phyloP scores from a whole-genome alignment of 2,888 invertebrate genomes.

The Phymatocera aterrima region DNA sequence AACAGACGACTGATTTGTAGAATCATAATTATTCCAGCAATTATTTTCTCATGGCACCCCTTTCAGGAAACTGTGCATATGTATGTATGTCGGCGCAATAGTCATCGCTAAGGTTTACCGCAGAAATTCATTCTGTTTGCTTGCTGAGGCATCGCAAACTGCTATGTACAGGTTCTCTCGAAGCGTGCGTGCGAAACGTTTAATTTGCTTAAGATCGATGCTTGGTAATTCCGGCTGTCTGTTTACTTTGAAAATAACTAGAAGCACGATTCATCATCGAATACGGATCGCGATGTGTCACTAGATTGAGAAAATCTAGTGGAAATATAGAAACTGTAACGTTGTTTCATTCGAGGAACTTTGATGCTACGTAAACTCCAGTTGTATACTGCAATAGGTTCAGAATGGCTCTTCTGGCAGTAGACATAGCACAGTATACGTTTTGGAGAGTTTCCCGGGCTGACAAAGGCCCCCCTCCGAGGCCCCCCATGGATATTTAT shows the following conservation, averaged over 20 bases:
- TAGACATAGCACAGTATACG: conserved; percentile 3
- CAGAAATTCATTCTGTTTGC: conserved; percentile 27
- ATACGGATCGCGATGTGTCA: conserved; percentile 34
- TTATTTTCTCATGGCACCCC: not conserved
- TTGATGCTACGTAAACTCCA: conserved; percentile 21
- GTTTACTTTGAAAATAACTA: conserved; percentile 33
- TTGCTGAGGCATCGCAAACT: conserved; percentile 34
- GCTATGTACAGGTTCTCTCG: conserved; percentile 9
- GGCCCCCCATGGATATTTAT: conserved; percentile 37
- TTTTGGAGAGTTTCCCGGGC: conserved; percentile 15
- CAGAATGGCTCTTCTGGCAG: not conserved
- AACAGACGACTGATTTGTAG: not conserved
- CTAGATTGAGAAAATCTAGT: not conserved
- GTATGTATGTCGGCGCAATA: conserved; percentile 1
- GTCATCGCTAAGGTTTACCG: conserved; percentile 32
- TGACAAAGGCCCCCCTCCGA: conserved; percentile 29
- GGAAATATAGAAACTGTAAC: not conserved
- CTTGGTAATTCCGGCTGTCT: conserved; percentile 2
- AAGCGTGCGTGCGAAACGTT: conserved; percentile 35
- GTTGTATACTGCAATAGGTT: conserved; percentile 7
- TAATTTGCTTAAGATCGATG: conserved; percentile 39
- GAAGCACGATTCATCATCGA: conserved; percentile 19
- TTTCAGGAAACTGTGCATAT: not conserved
- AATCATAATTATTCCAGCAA: not conserved
- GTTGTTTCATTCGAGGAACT: conserved; percentile 21